phyloP scores from a whole-genome alignment of 2,797 vertebrate genomes.

The Coendou prehensilis region DNA sequence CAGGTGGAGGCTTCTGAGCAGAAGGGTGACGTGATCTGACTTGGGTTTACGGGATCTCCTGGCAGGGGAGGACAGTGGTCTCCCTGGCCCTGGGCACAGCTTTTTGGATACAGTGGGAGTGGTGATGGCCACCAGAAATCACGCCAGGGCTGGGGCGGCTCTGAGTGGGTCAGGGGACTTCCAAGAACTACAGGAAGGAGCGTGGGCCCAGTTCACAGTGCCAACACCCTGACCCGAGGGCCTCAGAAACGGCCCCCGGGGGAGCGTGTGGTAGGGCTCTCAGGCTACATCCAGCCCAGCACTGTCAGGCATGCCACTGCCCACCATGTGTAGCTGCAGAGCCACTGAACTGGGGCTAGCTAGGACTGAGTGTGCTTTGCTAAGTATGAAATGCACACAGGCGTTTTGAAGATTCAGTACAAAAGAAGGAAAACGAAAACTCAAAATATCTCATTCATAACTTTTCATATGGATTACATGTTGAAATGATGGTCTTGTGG shows the following conservation, averaged over 20 bases:
- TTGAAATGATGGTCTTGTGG: neutral
- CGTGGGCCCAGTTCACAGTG: neutral
- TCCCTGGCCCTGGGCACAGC: neutral
- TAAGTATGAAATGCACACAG: neutral
- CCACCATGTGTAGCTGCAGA: rapidly evolving
- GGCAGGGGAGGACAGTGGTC: neutral
- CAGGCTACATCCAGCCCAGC: neutral
- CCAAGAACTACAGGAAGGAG: neutral
- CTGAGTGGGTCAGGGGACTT: neutral
- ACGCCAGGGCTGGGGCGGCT: neutral
- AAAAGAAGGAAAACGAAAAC: neutral
- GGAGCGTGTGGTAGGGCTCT: neutral
- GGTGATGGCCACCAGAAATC: neutral
- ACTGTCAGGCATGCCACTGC: neutral
- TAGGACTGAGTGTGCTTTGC: rapidly evolving
- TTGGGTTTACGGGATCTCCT: neutral
- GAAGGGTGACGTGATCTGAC: neutral
- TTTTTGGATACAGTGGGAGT: neutral
- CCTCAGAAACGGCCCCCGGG: neutral
- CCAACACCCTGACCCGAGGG: neutral
- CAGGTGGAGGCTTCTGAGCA: neutral
- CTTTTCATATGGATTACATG: neutral
- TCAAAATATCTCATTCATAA: neutral
- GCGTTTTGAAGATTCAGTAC: neutral
- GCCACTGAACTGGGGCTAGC: neutral